These are phyloP conservation scores for Protaetia brevitarsis DNA, from an alignment of 1,140 invertebrate species.

Conservation along the genomic window DNA sequence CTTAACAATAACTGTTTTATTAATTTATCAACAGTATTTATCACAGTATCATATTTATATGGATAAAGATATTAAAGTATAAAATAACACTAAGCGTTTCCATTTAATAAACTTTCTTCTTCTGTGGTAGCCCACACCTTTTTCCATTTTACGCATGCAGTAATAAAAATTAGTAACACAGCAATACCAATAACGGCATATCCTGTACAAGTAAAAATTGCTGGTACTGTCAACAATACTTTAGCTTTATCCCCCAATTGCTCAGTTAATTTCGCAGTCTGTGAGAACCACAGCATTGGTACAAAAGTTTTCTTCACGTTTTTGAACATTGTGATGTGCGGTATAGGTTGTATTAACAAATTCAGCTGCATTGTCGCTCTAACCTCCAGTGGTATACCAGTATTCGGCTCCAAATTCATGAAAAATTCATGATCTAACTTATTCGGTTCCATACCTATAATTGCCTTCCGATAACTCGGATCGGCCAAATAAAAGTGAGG, in stretches of 20 bases:
- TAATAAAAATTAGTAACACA: slow-evolving; percentile 50
- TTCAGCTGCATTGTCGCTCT: slow-evolving; percentile 72
- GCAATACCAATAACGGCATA: slow-evolving; percentile 54
- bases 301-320: slow-evolving; percentile 57
- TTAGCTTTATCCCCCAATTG: slow-evolving; percentile 58
- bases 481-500: slow-evolving; percentile 86
- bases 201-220: slow-evolving; percentile 53
- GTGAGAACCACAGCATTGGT: slow-evolving; percentile 74
- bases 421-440: slow-evolving; percentile 65
- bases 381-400: slow-evolving; percentile 67
- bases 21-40: background rate
- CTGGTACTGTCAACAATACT: slow-evolving; percentile 51
- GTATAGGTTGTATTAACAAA: slow-evolving; percentile 59
- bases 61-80: background rate
- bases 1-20: no score
- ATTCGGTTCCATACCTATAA: slow-evolving; percentile 70
- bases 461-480: slow-evolving; percentile 57
- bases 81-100: background rate
- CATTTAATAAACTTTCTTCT: slow-evolving; percentile 36
- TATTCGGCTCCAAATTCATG: slow-evolving; percentile 68
- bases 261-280: slow-evolving; percentile 60
- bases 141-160: slow-evolving; percentile 48
- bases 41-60: background rate
- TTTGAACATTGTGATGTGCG: slow-evolving; percentile 56
- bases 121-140: slow-evolving; percentile 46